Base-by-base conservation (phyloP, 2,797 vertebrate genomes). In the Prunella strophiata region DNA sequence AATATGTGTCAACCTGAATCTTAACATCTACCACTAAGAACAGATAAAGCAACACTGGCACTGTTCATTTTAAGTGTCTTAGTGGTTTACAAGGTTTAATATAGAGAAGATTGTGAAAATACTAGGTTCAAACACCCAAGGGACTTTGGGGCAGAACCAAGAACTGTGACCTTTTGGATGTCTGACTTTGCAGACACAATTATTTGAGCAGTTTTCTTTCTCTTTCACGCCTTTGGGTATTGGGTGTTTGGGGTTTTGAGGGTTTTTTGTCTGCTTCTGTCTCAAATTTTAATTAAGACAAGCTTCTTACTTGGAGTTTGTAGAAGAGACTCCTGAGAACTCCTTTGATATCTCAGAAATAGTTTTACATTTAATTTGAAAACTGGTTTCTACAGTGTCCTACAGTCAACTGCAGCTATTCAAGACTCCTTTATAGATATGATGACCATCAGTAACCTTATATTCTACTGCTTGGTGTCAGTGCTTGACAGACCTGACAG, bases 161-260 rank as follows among this genome's bases (percentile, higher is more conserved):
- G 40, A 88, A 68, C 65, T 73, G 47, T 85, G 75, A 96, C 66
- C 65, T 96, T 90, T 55, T 51, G 15, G 20, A 81, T 82, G 90
- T 95, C 86, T 96, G 91, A 86, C 63, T 96, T 91, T 73, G 65
- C 47, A 96, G 84, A 88, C 73, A 78, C 63, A 76, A 76, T 32
- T 76, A 76, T 67, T 92, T 91, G 76, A 57, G 61, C 4, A 59
- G 83, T 61, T 85, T 94, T 93, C 72, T 72, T 51, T 91, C 48
- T 91, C 54, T 67, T 93, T 85, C 84, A 87, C 9, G 0, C 55
- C 23, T 88, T 91, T 67, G 62, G 16, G 32, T 52, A 84, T 94
- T 61, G 29, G 43, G 63, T 57, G 29, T 80, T 52, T 8, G 13
- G 84, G 66, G 27, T 38, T 80, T 68, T 13, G 27, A 47, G 55